These are phyloP conservation scores for Drosophila burlai DNA, from an alignment of 1,140 invertebrate genomes.

Conservation along the genomic window DNA sequence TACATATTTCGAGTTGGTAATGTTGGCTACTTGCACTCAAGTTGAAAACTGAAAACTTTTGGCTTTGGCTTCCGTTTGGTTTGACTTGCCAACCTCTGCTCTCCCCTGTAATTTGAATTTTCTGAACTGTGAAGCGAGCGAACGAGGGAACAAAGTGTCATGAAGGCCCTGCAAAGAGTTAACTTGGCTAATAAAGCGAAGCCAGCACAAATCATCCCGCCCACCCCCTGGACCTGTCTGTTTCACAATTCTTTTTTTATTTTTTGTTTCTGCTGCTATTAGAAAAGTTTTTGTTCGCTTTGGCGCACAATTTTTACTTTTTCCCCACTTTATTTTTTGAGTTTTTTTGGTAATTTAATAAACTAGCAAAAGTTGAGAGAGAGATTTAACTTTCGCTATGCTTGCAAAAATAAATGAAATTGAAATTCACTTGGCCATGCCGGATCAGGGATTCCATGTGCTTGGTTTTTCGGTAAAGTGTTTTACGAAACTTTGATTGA, in stretches of 20 bases:
- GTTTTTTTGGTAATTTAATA: slow-evolving; percentile 66
- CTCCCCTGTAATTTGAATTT: slow-evolving; percentile 81
- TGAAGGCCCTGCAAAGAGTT: slow-evolving; percentile 48
- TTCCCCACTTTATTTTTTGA: slow-evolving; percentile 1
- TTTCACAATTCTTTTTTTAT: slow-evolving; percentile 14
- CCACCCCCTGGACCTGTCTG: not conserved
- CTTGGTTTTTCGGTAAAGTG: slow-evolving; percentile 14
- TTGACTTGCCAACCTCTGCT: slow-evolving; percentile 57
- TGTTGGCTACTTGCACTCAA: slow-evolving; percentile 56
- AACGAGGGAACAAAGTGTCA: slow-evolving; percentile 41
- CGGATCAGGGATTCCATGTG: slow-evolving; percentile 18
- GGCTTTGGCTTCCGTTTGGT: slow-evolving; percentile 58
- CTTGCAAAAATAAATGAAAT: slow-evolving; percentile 37
- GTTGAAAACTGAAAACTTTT: slow-evolving; percentile 67
- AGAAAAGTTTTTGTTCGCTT: slow-evolving; percentile 54
- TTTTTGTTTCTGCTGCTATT: slow-evolving; percentile 18
- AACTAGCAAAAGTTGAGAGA: slow-evolving; percentile 61
- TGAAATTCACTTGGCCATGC: slow-evolving; percentile 35
- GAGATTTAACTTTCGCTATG: slow-evolving; percentile 59
- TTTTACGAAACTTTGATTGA: slow-evolving; percentile 24
- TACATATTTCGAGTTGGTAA: slow-evolving; percentile 51
- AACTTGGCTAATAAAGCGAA: slow-evolving; percentile 74
- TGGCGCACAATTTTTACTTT: slow-evolving; percentile 30
- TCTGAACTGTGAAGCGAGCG: slow-evolving; percentile 71
- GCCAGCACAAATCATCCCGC: not conserved